phyloP scores from a whole-genome alignment of 2,113 vertebrate species.

The Gambusia holbrooki region DNA sequence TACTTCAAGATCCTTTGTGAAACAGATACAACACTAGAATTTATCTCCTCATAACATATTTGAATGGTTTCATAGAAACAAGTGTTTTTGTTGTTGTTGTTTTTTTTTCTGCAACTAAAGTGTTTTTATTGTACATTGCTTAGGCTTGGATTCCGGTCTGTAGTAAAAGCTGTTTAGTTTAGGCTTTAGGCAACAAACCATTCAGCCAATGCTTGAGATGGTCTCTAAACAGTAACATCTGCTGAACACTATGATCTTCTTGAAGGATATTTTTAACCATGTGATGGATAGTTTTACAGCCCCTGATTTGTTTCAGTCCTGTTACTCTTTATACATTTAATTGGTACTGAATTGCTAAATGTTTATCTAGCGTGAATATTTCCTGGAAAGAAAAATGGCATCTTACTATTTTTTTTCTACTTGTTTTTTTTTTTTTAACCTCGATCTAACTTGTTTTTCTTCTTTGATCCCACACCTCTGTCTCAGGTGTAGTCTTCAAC shows the following conservation, averaged over 20 bases:
- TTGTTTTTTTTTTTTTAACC: slow-evolving; percentile 17
- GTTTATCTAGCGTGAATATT: slow-evolving; percentile 3
- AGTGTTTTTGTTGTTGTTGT: not conserved
- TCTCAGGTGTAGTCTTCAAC: slow-evolving; percentile 60
- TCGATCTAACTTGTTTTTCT: slow-evolving; percentile 34
- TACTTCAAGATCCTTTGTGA: too few species aligned
- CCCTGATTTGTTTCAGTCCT: not conserved
- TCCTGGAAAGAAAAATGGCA: not conserved
- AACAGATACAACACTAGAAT: too few species aligned
- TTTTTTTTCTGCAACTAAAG: not conserved
- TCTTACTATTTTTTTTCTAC: slow-evolving; percentile 13
- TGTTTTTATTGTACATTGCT: not conserved
- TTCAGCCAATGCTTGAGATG: slow-evolving; percentile 1
- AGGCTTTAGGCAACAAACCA: slow-evolving; percentile 15
- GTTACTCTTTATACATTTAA: slow-evolving; percentile 1
- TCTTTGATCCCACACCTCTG: slow-evolving; percentile 60
- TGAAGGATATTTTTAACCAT: slow-evolving; percentile 4
- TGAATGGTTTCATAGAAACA: not conserved
- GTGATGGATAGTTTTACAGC: not conserved
- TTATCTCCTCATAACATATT: too few species aligned
- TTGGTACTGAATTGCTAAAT: not conserved
- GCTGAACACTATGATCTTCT: not conserved
- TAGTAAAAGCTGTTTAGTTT: slow-evolving; percentile 9
- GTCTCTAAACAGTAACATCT: slow-evolving; percentile 19
- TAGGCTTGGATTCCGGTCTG: slow-evolving; percentile 3